Evolutionary conservation across 2,113 vertebrate species (phyloP).

Genomic region (Eulacestoma nigropectus): DNA sequence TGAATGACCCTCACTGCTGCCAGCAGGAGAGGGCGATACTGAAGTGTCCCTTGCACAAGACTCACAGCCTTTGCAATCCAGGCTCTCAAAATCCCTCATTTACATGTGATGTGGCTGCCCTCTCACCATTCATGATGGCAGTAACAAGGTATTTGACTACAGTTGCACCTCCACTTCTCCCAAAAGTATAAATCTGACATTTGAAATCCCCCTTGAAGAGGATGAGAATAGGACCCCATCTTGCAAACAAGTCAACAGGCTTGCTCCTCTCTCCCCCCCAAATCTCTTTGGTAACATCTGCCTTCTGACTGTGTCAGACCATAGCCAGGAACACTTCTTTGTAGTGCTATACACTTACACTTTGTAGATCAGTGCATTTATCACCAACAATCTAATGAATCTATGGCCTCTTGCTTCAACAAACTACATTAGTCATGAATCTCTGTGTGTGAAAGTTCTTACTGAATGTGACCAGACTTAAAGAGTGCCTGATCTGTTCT

Average conservation of each 20-base stretch:
- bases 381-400: neutral
- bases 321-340: neutral
- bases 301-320: neutral
- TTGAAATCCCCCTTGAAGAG: neutral
- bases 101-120: neutral
- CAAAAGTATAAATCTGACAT: neutral
- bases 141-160: neutral
- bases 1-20: neutral
- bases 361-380: neutral
- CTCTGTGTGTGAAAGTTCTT: neutral
- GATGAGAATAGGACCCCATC: neutral
- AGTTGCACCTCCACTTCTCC: neutral
- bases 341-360: neutral
- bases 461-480: neutral
- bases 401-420: neutral
- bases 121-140: neutral
- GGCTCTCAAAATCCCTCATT: neutral
- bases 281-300: neutral
- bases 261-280: neutral
- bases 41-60: neutral
- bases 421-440: neutral
- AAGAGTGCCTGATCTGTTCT: neutral
- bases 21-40: neutral
- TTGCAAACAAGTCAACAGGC: rapidly evolving
- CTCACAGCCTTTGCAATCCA: neutral